A percentile compares a stretch with the other conserved stretches of the same genome.
These are phyloP conservation scores for Arremon brunneinucha DNA, from an alignment of 2,797 vertebrate genomes.

Conservation along the genomic window DNA sequence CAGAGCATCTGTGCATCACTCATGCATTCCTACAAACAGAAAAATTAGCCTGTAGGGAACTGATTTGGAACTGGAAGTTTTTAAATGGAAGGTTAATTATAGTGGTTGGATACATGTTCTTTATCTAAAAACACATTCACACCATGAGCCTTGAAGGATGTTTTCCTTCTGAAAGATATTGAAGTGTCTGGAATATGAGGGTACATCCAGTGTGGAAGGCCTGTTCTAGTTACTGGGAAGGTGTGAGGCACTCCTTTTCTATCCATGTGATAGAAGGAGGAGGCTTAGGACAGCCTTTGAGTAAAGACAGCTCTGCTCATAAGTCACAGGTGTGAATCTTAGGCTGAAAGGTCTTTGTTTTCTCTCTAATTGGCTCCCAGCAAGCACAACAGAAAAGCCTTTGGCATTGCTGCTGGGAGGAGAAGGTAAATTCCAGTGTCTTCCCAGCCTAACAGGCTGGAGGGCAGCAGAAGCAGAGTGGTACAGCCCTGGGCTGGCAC, in stretches of 20 bases:
- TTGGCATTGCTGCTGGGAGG: not conserved
- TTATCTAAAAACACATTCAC: not conserved
- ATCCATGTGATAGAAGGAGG: not conserved
- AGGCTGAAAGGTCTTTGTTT: not conserved
- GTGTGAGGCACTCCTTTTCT: not conserved
- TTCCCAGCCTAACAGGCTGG: not conserved
- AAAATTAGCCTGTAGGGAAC: conserved; percentile 20
- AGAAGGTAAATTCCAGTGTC: not conserved
- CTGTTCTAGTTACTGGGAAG: not conserved
- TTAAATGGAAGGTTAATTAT: conserved; percentile 20
- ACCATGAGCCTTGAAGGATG: not conserved
- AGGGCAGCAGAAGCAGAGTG: not conserved
- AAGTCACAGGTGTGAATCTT: not conserved
- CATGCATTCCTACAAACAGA: conserved; percentile 20
- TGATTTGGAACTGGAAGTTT: not conserved
- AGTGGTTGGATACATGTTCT: not conserved
- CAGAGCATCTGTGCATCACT: conserved; percentile 25
- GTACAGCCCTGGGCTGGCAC: not conserved
- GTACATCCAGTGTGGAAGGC: not conserved
- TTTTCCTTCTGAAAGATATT: not conserved
- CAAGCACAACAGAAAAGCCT: not conserved
- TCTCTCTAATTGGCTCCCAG: not conserved
- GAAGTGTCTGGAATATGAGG: not conserved
- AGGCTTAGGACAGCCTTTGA: not conserved
- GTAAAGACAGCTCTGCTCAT: not conserved